Evolutionary conservation across 2,888 invertebrate species (phyloP), one percentile per base, ranked within the genome.

Genomic region (Diarsia dahlii): DNA sequence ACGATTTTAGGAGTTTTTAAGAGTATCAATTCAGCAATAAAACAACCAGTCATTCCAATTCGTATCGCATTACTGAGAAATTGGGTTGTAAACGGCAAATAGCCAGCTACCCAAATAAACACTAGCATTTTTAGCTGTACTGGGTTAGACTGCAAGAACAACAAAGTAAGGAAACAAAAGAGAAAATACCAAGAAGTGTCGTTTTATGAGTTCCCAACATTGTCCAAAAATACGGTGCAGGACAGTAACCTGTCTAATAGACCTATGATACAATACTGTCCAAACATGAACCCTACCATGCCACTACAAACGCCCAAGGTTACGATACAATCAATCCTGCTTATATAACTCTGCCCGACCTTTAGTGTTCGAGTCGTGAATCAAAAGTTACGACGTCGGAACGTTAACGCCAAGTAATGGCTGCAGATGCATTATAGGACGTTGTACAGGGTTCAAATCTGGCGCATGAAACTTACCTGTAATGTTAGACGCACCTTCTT

Each of bases 361-460:
- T 66, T 78, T 66, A 56, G 74, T 71, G 20, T 56, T 23, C 62
- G 23, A 74, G 81, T 71, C 81, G 74, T 82, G 82, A 82, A 82
- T 82, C 74, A 78, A 62, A 62, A 39, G 62, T 71, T 78, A 82
- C 78, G 78, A 78, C 60, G 66, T 52, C 50, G 46, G 71, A 56
- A 48, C 70, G 68, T 56, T 69, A 73, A 70, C 58, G 8, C 56
- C 54, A 76, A 64, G 66, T 81, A 67, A 67, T 74, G 56, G 50
- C 23, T 28, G 60, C 12, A 39, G 71, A 39, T 56, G 69, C 82
- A 60, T 34, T 65, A 39, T 28, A 9, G 34, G n/a, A 23, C 52
- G 10, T 20, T n/a, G 62, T 58, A 54, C 52, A 28, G 39, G 52
- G 12, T 67, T 58, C 34, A 56, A 72, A 52, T 58, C 66, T 48